Conservation (phyloP, 2,113 vertebrate species). For the Peromyscus maniculatus region DNA sequence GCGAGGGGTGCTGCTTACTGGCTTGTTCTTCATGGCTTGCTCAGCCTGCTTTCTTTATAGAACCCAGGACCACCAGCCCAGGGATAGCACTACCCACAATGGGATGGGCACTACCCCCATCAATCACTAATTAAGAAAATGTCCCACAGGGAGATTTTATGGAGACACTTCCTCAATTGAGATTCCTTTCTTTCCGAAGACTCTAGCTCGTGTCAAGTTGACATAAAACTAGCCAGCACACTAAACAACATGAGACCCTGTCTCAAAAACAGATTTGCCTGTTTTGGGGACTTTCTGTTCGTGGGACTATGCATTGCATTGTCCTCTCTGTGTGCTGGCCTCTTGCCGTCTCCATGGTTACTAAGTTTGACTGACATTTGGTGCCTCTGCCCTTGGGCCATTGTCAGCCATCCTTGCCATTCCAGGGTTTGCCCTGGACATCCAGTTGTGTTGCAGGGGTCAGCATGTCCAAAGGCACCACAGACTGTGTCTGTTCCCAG, state of each 20-base stretch:
- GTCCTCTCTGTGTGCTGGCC: too few relatives aligned
- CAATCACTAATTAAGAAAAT: not conserved
- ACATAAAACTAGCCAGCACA: not conserved
- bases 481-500: not conserved
- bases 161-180: not conserved
- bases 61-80: not conserved
- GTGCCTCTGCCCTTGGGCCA: fast-evolving
- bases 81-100: not conserved
- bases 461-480: not conserved
- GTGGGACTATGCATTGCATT: fast-evolving
- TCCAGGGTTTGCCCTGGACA: not conserved
- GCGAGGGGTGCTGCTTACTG: not conserved
- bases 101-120: not conserved
- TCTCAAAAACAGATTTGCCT: not conserved
- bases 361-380: fast-evolving
- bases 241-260: not conserved
- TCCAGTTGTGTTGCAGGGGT: not conserved
- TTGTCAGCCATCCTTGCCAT: not conserved
- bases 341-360: not conserved
- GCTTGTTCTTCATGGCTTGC: not conserved
- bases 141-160: not conserved
- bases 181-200: not conserved
- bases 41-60: not conserved
- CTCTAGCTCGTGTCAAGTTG: not conserved
- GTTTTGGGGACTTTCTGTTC: not conserved